These are phyloP conservation scores for Kryptolebias ocellatus DNA, from an alignment of 2,797 vertebrate species.

Conservation along the genomic window DNA sequence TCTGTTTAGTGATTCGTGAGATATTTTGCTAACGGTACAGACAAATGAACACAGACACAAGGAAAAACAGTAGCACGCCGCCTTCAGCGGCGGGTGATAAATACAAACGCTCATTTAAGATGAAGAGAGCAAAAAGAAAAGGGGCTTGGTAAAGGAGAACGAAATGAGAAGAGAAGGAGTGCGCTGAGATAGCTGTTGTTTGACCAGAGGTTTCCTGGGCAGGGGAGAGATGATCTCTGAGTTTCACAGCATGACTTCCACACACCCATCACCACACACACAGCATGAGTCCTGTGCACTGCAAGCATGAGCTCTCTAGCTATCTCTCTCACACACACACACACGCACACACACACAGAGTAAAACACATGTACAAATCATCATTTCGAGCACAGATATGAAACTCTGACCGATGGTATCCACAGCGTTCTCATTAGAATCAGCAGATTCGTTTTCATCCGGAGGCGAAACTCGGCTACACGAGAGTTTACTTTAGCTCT, in stretches of 20 bases:
- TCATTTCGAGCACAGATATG: conserved; percentile 32
- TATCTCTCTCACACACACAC: conserved; percentile 26
- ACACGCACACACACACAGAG: conserved; percentile 17
- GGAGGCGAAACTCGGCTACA: conserved; percentile 34
- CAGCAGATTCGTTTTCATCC: conserved; percentile 41
- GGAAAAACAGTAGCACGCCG: too few species aligned
- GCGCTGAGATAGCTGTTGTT: conserved; percentile 53
- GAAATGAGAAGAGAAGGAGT: conserved; percentile 32
- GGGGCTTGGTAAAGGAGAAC: background rate
- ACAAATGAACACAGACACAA: too few species aligned
- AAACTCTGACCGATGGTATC: conserved; percentile 42
- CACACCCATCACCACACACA: conserved; percentile 62
- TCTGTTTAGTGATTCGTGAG: too few species aligned
- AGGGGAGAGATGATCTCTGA: conserved; percentile 69
- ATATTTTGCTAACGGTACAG: too few species aligned
- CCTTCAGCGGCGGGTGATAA: too few species aligned
- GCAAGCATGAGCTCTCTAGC: conserved; percentile 11
- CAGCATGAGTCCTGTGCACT: conserved; percentile 45
- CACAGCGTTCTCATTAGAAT: conserved; percentile 52
- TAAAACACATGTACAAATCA: conserved; percentile 36
- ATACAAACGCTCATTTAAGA: background rate
- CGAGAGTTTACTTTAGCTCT: conserved; percentile 22
- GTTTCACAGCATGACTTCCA: conserved; percentile 61
- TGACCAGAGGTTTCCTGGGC: conserved; percentile 70
- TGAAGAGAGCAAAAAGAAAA: conserved; percentile 19